Conservation (phyloP, 1,140 invertebrate species). For the Pseudomyrmex sp. region DNA sequence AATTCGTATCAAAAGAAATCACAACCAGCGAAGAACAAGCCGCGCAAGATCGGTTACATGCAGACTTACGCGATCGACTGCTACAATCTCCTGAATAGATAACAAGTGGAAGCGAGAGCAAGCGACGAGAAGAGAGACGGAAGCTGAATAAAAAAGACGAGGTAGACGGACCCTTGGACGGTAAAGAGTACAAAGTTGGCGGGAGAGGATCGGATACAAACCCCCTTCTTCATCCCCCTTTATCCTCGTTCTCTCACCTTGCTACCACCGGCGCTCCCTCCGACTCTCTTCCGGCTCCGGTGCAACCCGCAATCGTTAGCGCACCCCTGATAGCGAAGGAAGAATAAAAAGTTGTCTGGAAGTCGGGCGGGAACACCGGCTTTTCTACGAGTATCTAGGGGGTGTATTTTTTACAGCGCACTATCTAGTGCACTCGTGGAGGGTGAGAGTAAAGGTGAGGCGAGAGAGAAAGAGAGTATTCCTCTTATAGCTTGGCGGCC, state of each 20-base stretch:
- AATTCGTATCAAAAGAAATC: slow-evolving; percentile 45
- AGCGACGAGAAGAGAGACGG: slow-evolving; percentile 33
- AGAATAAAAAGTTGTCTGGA: slow-evolving; percentile 75
- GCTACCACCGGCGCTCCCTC: slow-evolving; percentile 6
- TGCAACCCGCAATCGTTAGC: slow-evolving; percentile 72
- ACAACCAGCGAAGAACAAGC: slow-evolving; percentile 58
- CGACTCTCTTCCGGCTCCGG: background rate
- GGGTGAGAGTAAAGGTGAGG: slow-evolving; percentile 41
- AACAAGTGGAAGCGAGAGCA: slow-evolving; percentile 60
- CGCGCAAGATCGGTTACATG: slow-evolving; percentile 62
- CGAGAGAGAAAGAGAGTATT: background rate
- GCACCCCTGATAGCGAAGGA: slow-evolving; percentile 69
- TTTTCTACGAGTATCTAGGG: slow-evolving; percentile 71
- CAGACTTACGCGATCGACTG: slow-evolving; percentile 59
- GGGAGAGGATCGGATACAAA: slow-evolving; percentile 61
- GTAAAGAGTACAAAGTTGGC: slow-evolving; percentile 72
- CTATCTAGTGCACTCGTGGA: slow-evolving; percentile 66
- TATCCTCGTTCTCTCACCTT: slow-evolving; percentile 43
- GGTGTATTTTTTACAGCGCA: slow-evolving; percentile 75
- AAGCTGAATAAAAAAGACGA: slow-evolving; percentile 24
- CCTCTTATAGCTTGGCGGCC: slow-evolving; percentile 50
- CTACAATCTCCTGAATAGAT: slow-evolving; percentile 71
- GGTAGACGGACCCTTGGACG: slow-evolving; percentile 25
- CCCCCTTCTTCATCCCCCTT: slow-evolving; percentile 13
- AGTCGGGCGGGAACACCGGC: slow-evolving; percentile 54